A percentile compares a stretch with the other conserved stretches of the same genome.
Conservation (phyloP, 2,888 invertebrate genomes). For the Helicoverpa assulta region DNA sequence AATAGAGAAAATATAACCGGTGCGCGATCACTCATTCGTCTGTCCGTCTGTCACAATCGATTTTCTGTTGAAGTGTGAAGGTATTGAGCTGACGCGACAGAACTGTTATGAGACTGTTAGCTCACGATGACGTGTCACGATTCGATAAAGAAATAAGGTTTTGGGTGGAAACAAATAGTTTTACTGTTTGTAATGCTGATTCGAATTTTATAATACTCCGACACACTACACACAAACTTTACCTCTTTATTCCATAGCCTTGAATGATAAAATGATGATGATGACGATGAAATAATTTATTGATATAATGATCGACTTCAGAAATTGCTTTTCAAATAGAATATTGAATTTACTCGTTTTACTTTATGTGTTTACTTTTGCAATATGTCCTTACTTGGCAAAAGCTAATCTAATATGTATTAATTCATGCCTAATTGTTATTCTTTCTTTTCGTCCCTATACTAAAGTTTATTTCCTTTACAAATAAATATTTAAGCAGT, state of each 20-base stretch:
- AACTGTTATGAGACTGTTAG: conserved; percentile 7
- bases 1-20: conserved; percentile 7
- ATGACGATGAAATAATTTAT: too few species aligned
- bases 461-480: conserved; percentile 20
- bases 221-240: too few species aligned
- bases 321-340: too few species aligned
- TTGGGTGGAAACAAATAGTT: background rate
- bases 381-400: too few species aligned
- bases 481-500: conserved; percentile 37
- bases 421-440: background rate
- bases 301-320: too few species aligned
- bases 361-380: too few species aligned
- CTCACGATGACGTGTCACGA: background rate
- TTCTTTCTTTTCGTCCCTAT: background rate
- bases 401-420: too few species aligned
- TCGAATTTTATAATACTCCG: too few species aligned
- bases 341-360: too few species aligned
- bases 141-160: conserved; percentile 7
- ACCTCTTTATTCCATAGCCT: too few species aligned
- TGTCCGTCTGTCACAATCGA: conserved; percentile 40
- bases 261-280: too few species aligned
- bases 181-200: too few species aligned
- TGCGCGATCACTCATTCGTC: conserved; percentile 46
- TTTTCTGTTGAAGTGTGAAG: conserved; percentile 31
- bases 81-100: conserved; percentile 20